Evolutionary conservation across 2,113 vertebrate species (phyloP).

Genomic region (Periophthalmodon schlosseri): DNA sequence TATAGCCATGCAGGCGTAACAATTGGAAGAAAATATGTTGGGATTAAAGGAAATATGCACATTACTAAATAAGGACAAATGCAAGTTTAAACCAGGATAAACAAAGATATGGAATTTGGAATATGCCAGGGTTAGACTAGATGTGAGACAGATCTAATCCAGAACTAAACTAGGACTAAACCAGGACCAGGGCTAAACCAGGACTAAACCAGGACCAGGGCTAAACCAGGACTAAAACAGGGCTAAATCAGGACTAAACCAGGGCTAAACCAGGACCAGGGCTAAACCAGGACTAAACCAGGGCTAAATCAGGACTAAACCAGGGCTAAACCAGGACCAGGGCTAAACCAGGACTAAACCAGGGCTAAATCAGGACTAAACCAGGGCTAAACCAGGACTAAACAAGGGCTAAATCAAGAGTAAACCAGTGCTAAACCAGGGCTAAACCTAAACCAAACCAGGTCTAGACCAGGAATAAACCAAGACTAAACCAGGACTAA

Average conservation of each 20-base stretch:
- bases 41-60: background rate
- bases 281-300: background rate
- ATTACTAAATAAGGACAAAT: background rate
- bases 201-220: background rate
- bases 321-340: background rate
- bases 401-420: background rate
- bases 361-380: background rate
- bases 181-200: background rate
- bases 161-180: too few species aligned
- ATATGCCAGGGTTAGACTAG: too few species aligned
- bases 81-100: background rate
- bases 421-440: constrained; percentile 18
- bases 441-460: constrained; percentile 25
- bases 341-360: background rate
- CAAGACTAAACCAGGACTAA: background rate
- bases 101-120: background rate
- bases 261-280: background rate
- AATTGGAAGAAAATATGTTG: background rate
- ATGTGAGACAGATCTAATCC: too few species aligned
- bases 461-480: background rate
- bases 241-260: background rate
- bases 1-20: background rate
- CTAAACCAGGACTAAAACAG: background rate
- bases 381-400: background rate
- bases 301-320: background rate